Base-by-base conservation (phyloP, 2,113 vertebrate genomes). In the Dicentrarchus labrax region DNA sequence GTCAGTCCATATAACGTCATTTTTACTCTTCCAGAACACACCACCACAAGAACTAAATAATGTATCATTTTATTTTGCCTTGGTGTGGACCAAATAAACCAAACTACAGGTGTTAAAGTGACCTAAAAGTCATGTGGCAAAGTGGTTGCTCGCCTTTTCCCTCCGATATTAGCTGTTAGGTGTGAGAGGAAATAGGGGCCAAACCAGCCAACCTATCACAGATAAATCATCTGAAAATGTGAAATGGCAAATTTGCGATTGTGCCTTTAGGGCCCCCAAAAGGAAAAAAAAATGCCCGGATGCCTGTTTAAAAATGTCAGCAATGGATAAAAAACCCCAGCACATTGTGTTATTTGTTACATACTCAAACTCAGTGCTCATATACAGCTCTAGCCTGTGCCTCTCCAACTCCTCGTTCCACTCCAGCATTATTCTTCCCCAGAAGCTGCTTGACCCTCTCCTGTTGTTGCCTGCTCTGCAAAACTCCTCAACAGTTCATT, bases 401-500 rank as follows among this genome's bases (percentile, higher is more conserved):
- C 83, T 83, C 87, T 89, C 53, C 78, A 85, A 38, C 51, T 85
- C 79, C 59, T 85, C 45, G 24, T 59, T 89, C 86, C 74, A 70
- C 45, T 68, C 54, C 39, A 5, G 79, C 17, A 13, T 86, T 88
- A 53, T 65, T 59, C 38, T 83, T 62, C 75, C 68, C 76, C 85
- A 12, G 43, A 79, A 68, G 79, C 78, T 75, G 60, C 81, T 89
- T 59, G 72, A 85, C 85, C 75, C 65, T 36, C 68, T 75, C n/a
- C 30, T 61, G 72, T 60, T 76, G 61, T 76, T 70, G 30, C 30
- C n/a, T 38, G 41, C 59, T 64, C 50, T 82, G 80, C 45, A 71
- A 51, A 86, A 68, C 56, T 70, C 70, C 79, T 78, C 78, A 76
- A 71, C 72, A 48, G 78, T 82, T 74, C 48, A 76, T 86, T 87